Evolutionary conservation across 2,797 vertebrate genomes (phyloP).

Genomic region (Tragelaphus eurycerus): DNA sequence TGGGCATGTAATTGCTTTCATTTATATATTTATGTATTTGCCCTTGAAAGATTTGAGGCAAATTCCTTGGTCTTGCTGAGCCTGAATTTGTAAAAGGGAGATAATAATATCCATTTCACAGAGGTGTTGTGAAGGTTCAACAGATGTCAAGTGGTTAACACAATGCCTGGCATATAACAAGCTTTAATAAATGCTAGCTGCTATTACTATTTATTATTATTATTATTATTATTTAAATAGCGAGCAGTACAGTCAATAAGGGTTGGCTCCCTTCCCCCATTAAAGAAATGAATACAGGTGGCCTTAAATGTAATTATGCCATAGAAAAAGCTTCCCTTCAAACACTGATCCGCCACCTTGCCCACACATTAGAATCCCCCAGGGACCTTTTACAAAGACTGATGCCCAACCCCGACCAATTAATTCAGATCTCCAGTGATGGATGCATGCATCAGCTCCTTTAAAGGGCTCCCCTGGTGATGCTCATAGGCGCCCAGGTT

Average conservation of each 20-base stretch:
- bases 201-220: background rate
- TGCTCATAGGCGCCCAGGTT: background rate
- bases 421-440: constrained; percentile 34
- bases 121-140: background rate
- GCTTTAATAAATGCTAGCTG: background rate
- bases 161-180: background rate
- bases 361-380: constrained; percentile 38
- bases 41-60: background rate
- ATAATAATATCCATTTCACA: background rate
- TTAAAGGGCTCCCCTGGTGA: background rate
- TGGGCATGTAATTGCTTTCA: background rate
- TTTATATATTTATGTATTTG: background rate
- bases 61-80: background rate
- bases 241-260: background rate
- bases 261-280: background rate
- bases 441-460: background rate
- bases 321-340: background rate
- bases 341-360: background rate
- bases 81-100: background rate
- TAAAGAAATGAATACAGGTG: constrained; percentile 20
- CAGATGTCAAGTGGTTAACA: background rate
- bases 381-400: constrained; percentile 36
- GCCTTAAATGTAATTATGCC: constrained; percentile 18
- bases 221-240: background rate
- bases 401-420: background rate